Percentiles rank a stretch among this genome's conserved stretches.
Conservation (phyloP, 2,888 invertebrate genomes). For the Noctua janthe region DNA sequence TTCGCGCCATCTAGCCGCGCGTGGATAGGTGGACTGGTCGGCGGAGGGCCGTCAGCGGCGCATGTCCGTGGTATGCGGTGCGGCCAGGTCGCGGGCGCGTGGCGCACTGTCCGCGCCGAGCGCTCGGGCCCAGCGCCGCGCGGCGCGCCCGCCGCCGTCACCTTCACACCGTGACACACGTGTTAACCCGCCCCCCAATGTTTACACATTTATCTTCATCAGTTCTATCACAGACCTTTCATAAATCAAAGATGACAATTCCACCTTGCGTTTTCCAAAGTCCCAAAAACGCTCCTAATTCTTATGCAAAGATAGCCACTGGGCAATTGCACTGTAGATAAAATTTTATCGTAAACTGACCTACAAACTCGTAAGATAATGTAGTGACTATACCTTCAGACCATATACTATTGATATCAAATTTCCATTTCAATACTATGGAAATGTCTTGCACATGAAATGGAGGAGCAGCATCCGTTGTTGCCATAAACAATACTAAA, state of each 20-base stretch:
- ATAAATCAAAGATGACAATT: conserved; percentile 57
- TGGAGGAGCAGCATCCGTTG: conserved; percentile 84
- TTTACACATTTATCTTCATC: conserved; percentile 71
- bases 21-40: conserved; percentile 64
- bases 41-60: conserved; percentile 66
- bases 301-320: conserved; percentile 31
- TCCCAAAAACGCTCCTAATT: conserved; percentile 26
- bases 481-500: conserved; percentile 87
- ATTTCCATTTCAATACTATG: conserved; percentile 44
- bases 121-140: conserved; percentile 63
- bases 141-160: conserved; percentile 70
- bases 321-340: conserved; percentile 42
- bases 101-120: conserved; percentile 82
- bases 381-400: conserved; percentile 24
- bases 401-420: conserved; percentile 40
- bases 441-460: conserved; percentile 63
- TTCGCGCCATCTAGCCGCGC: conserved; percentile 74
- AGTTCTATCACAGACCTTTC: conserved; percentile 66
- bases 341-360: conserved; percentile 55
- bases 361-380: conserved; percentile 48
- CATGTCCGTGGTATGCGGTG: conserved; percentile 77
- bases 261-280: conserved; percentile 26
- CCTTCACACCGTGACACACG: conserved; percentile 74
- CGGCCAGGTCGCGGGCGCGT: conserved; percentile 85
- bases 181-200: conserved; percentile 73